Evolutionary conservation across 1,140 invertebrate genomes (phyloP).

Genomic region (Muscidifurax raptorellus): DNA sequence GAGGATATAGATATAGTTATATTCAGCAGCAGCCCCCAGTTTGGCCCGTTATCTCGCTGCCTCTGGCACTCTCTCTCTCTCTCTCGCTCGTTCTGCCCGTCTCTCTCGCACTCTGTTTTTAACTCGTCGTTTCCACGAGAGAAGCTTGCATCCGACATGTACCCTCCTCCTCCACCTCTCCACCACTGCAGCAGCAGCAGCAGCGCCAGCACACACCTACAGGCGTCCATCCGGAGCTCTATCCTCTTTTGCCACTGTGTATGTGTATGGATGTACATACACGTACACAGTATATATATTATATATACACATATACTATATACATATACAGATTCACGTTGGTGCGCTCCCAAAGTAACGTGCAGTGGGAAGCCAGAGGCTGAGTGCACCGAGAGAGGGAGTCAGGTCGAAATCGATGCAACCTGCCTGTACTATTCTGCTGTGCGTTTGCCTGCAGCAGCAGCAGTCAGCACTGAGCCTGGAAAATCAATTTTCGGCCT

Average conservation of each 20-base stretch:
- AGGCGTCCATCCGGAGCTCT: background rate
- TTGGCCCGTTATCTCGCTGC: constrained; percentile 26
- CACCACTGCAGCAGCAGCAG: background rate
- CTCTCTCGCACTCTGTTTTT: constrained; percentile 26
- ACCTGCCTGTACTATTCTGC: constrained; percentile 41
- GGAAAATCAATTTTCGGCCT: constrained; percentile 70
- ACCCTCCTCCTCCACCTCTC: background rate
- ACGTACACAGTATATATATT: too few relatives aligned
- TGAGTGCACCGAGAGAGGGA: constrained; percentile 42
- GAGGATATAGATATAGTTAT: background rate
- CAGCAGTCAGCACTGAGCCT: constrained; percentile 65
- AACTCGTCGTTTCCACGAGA: constrained; percentile 40
- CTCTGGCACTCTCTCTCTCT: constrained; percentile 1
- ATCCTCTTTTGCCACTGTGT: background rate
- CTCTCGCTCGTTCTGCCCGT: background rate
- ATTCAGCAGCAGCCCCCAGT: background rate
- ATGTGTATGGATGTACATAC: background rate
- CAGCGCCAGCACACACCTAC: background rate
- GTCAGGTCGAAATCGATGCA: constrained; percentile 66
- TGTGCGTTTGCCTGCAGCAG: constrained; percentile 56
- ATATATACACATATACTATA: too few relatives aligned
- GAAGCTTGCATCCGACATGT: constrained; percentile 41
- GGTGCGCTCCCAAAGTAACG: constrained; percentile 20
- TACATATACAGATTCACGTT: background rate
- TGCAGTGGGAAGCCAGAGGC: background rate